Base-by-base conservation (phyloP, 1,140 invertebrate species). In the Conopomorpha cramerella region DNA sequence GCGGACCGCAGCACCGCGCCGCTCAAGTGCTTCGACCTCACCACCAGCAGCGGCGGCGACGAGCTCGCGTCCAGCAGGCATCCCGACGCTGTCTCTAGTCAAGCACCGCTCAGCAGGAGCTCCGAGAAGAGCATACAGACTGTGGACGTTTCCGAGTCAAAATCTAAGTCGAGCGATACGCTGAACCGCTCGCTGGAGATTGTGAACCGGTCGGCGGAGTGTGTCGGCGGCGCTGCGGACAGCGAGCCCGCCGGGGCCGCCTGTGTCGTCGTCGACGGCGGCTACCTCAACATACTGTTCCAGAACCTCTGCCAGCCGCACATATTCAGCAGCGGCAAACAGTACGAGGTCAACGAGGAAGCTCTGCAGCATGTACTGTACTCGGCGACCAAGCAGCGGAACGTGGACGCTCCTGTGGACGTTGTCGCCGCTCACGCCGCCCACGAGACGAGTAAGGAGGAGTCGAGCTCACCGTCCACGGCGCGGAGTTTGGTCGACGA, bases 261-360 rank as follows among this genome's bases (percentile, higher is more conserved):
- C 38, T 70, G 57, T 31, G 49, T 76, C 3, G 48, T 52, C 1
- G 71, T 76, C 7, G 71, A 76, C 31, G 71, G 71, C 8, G 54
- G 64, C n/a, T 76, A 71, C 29, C 43, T 76, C 2, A 76, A 76
- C 32, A 76, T 76, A 16, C 35, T 76, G 8, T 76, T 76, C 31
- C 58, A 63, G 8, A 65, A 71, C 45, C 37, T 76, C 3, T 54
- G 52, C 7, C 17, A 63, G 6, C 65, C 71, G 0, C 52, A 64
- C 39, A 76, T 76, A 25, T 76, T 76, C 38, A 72, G 65, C 31
- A 43, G 43, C 25, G 60, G 55, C 0, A 76, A 67, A 43, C 60
- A 66, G 17, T 76, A 76, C 34, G 67, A 76, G 37, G 67, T 76
- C 0, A 76, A 76, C 30, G 66, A 76, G 32, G 65, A 72, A 27